These are phyloP conservation scores for Coelopa pilipes DNA, from an alignment of 2,888 invertebrate genomes.

Conservation along the genomic window DNA sequence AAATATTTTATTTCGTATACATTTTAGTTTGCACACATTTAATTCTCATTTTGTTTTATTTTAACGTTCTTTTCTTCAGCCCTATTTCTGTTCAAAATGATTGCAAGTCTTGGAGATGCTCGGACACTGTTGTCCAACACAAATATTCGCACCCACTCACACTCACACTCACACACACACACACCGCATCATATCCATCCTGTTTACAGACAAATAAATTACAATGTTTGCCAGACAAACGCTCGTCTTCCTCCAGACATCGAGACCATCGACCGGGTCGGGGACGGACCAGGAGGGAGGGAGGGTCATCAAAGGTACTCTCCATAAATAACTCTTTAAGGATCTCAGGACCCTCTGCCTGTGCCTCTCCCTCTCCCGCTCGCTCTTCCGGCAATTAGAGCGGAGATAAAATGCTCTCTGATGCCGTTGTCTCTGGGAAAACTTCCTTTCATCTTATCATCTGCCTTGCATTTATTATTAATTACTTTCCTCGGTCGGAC, in stretches of 20 bases:
- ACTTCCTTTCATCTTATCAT: constrained; percentile 22
- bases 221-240: background rate
- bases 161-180: too few species aligned
- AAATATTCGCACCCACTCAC: too few species aligned
- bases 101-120: too few species aligned
- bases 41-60: too few species aligned
- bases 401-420: constrained; percentile 11
- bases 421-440: constrained; percentile 2
- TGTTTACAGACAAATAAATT: constrained; percentile 10
- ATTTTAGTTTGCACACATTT: too few species aligned
- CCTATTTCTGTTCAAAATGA: too few species aligned
- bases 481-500: constrained; percentile 9
- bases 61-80: too few species aligned
- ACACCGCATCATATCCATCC: background rate
- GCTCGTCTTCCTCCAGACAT: background rate
- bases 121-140: too few species aligned
- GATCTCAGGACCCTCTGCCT: background rate
- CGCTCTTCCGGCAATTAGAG: constrained; percentile 13
- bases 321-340: constrained; percentile 6
- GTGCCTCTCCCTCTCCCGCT: too few species aligned
- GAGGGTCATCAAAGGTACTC: too few species aligned
- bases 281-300: too few species aligned
- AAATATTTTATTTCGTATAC: too few species aligned
- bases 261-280: background rate
- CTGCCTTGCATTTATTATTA: constrained; percentile 20